Evolutionary conservation across 2,113 vertebrate genomes (phyloP).

Genomic region (Tetraodon nigroviridis): DNA sequence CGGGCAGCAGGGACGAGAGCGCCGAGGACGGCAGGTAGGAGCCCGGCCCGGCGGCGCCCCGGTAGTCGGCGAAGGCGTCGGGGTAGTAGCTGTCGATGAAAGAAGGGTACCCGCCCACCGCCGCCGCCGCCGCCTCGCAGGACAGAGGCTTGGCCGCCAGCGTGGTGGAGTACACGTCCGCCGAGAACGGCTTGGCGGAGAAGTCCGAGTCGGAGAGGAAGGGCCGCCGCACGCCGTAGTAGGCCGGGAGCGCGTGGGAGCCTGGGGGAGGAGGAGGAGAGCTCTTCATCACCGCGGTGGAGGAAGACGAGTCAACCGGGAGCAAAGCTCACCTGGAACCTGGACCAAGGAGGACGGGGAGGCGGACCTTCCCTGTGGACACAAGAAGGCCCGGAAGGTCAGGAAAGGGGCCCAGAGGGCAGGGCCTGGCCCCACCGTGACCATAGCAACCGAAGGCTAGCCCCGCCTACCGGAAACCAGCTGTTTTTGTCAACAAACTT

Average conservation of each 20-base stretch:
- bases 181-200: slow-evolving; percentile 75
- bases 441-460: no score
- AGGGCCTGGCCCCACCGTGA: no score
- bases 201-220: slow-evolving; percentile 85
- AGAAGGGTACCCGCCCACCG: slow-evolving; percentile 71
- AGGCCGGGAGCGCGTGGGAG: slow-evolving; percentile 75
- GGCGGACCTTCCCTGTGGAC: slow-evolving; percentile 73
- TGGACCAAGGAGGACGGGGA: slow-evolving; percentile 74
- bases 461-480: no score
- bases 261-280: slow-evolving; percentile 62
- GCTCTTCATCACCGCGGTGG: not conserved
- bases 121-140: slow-evolving; percentile 73
- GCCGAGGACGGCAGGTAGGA: slow-evolving; percentile 77
- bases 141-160: slow-evolving; percentile 77
- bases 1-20: slow-evolving; percentile 78
- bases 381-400: slow-evolving; percentile 1
- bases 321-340: slow-evolving; percentile 78
- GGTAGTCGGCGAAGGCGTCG: slow-evolving; percentile 81
- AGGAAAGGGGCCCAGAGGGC: no score
- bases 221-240: slow-evolving; percentile 81
- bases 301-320: not conserved
- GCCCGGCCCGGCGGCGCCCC: slow-evolving; percentile 59
- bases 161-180: slow-evolving; percentile 73
- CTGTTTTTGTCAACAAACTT: no score
- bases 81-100: slow-evolving; percentile 83